These are phyloP conservation scores for Gallinago solitaria DNA, from an alignment of 2,797 vertebrate genomes.

Conservation along the genomic window DNA sequence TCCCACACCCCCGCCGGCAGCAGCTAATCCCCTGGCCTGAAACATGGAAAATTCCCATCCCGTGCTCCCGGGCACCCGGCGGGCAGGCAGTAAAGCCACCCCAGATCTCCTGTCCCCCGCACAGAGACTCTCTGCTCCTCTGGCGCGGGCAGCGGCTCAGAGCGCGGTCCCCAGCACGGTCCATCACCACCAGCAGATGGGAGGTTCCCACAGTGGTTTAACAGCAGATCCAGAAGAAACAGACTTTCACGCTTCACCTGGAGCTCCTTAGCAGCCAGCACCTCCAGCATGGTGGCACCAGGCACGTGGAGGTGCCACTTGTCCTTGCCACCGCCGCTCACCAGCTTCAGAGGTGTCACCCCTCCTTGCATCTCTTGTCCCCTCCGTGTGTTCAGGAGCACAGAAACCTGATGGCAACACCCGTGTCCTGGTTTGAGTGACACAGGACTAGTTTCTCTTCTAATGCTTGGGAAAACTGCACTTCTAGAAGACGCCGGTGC, in stretches of 20 bases:
- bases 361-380: not conserved
- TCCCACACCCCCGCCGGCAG: not conserved
- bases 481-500: not conserved
- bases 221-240: not conserved
- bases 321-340: not conserved
- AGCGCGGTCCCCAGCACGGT: rapidly evolving
- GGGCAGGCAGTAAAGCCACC: not conserved
- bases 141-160: not conserved
- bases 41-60: not conserved
- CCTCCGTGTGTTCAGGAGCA: rapidly evolving
- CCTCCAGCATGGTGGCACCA: not conserved
- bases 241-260: not conserved
- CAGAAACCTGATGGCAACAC: rapidly evolving
- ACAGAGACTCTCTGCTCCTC: not conserved
- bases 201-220: not conserved
- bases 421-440: not conserved
- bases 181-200: rapidly evolving
- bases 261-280: not conserved
- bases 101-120: not conserved
- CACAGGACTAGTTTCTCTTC: not conserved
- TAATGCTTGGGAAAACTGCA: not conserved
- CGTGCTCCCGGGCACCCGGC: not conserved
- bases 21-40: not conserved
- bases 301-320: not conserved
- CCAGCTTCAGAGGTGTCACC: not conserved